phyloP scores from a whole-genome alignment of 1,140 invertebrate species.

The Drosophila cardini region DNA sequence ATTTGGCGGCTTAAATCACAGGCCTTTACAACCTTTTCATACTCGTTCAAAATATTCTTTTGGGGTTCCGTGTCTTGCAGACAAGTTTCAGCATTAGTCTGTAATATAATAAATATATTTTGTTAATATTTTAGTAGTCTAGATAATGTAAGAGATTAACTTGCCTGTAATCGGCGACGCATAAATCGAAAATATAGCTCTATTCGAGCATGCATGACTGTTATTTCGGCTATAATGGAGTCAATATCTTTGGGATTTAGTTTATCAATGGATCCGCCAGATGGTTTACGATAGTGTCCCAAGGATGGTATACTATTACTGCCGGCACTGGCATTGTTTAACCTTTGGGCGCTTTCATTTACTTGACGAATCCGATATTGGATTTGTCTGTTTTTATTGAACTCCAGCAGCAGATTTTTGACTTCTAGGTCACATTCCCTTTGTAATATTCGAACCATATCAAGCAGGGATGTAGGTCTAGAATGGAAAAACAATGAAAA shows the following conservation, averaged over 20 bases:
- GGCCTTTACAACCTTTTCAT: conserved; percentile 90
- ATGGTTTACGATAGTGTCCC: conserved; percentile 81
- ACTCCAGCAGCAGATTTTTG: conserved; percentile 90
- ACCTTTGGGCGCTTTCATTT: conserved; percentile 86
- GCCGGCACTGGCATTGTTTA: conserved; percentile 59
- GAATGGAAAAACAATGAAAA: not conserved
- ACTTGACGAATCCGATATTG: conserved; percentile 88
- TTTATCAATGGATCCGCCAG: conserved; percentile 86
- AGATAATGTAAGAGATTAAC: conserved; percentile 25
- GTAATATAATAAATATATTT: conserved; percentile 11
- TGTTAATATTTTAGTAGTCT: not conserved
- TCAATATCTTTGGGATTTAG: conserved; percentile 95
- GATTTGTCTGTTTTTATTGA: conserved; percentile 90
- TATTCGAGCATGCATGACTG: conserved; percentile 94
- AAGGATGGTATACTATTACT: conserved; percentile 71
- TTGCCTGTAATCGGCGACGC: conserved; percentile 90
- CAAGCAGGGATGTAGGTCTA: conserved; percentile 89
- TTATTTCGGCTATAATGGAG: conserved; percentile 94
- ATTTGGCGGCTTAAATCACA: conserved; percentile 93
- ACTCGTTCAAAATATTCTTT: conserved; percentile 86
- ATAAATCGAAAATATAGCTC: conserved; percentile 97
- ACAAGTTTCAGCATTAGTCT: conserved; percentile 89
- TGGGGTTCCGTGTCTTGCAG: conserved; percentile 85
- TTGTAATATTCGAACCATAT: conserved; percentile 90
- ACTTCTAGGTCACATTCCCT: conserved; percentile 94